Conservation (phyloP, 1,140 invertebrate species). For the Drosophila novamexicana region DNA sequence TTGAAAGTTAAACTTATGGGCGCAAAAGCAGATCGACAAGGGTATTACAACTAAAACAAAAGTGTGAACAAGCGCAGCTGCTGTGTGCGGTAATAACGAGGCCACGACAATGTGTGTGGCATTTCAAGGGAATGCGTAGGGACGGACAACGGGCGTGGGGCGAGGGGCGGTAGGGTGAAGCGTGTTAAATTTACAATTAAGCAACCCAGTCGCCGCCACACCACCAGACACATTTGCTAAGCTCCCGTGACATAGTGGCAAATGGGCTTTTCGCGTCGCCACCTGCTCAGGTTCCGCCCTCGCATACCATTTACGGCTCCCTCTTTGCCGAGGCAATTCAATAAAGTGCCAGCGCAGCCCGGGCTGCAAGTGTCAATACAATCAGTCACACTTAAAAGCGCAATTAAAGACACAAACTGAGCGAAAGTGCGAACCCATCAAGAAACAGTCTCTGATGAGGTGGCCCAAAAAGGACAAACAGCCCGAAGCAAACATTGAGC, state of each 20-base stretch:
- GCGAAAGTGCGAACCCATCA: constrained; percentile 13
- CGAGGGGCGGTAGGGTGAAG: not conserved
- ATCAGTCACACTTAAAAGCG: constrained; percentile 36
- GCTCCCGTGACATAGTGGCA: constrained; percentile 14
- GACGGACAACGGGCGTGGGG: not conserved
- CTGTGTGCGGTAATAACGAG: constrained; percentile 22
- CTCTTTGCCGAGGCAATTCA: constrained; percentile 11
- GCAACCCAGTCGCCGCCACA: constrained; percentile 21
- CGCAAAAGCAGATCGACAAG: constrained; percentile 43
- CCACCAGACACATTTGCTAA: constrained; percentile 17
- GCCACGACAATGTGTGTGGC: constrained; percentile 24
- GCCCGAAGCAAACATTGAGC: constrained; percentile 1
- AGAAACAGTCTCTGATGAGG: not conserved
- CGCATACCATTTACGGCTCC: not conserved
- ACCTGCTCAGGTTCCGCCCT: not conserved
- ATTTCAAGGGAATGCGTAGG: not conserved
- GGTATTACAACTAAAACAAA: constrained; percentile 56
- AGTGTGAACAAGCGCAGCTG: constrained; percentile 49
- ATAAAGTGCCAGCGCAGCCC: constrained; percentile 26
- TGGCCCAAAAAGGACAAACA: not conserved
- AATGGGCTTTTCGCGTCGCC: constrained; percentile 37
- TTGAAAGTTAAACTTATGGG: constrained; percentile 55
- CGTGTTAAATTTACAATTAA: constrained; percentile 55
- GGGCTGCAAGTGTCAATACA: constrained; percentile 38
- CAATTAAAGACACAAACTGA: constrained; percentile 47